Base-by-base conservation (phyloP, 2,888 invertebrate species). In the Troides oblongomaculatus region DNA sequence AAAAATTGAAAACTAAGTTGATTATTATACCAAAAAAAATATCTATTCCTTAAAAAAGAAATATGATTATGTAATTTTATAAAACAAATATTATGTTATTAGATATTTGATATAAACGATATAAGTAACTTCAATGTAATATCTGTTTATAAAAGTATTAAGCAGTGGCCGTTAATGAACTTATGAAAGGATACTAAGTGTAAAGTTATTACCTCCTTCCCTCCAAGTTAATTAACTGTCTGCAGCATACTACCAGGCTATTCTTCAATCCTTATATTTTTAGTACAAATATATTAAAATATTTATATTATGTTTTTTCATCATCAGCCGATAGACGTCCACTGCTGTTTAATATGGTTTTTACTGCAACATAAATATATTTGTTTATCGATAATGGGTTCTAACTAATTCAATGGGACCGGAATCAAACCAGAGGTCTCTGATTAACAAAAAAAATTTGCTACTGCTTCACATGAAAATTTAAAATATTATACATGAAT, bases 161-260 rank as follows among this genome's bases (percentile, higher is more conserved):
- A 30, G 25, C 60, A 14, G 36, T 18, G 18, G 18, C 60, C 14
- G 17, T 17, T 58, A 58, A 58, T 58, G 21, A 58, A 58, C 21
- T 21, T 58, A 23, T 7, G 21, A 14, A 59, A n/a, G 25, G 60
- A 58, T 58, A 58, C 57, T 12, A 23, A 58, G 2, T 58, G 14
- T 23, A 58, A 58, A 75, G 76, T 75, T 75, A 76, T 73, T 62
- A 62, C 63, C 50, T 59, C 36, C 67, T 62, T 68, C 62, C 62
- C 43, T 64, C 59, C 58, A 63, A 50, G 57, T 64, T 64, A 64
- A 68, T 68, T 68, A 68, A 64, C 18, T 68, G 68, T 68, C 68
- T 50, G 63, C 59, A 60, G 59, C 63, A 63, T 68, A 39, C 62
- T 58, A 57, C 10, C 56, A 8, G 43, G 57, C 53, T n/a, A 18